Evolutionary conservation across 2,113 vertebrate genomes (phyloP).

Genomic region (Muntiacus reevesi): DNA sequence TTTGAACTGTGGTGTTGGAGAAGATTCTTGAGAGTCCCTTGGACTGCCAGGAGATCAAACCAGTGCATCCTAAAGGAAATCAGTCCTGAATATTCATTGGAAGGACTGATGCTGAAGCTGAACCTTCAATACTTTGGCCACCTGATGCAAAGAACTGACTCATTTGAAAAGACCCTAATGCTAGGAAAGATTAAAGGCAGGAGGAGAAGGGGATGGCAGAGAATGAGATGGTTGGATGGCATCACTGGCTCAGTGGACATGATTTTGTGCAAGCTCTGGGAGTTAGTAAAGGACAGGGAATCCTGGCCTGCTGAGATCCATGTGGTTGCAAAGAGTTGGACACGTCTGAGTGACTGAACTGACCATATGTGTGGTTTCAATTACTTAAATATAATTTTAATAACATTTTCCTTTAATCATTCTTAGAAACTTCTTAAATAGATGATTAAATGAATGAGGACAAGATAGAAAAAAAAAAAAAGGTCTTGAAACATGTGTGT

Average conservation of each 20-base stretch:
- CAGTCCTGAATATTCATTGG: not conserved
- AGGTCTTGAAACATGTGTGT: not conserved
- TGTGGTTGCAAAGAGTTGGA: fast-evolving
- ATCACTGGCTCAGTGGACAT: not conserved
- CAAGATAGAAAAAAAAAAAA: not conserved
- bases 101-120: not conserved
- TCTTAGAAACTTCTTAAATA: not conserved
- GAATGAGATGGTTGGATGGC: not conserved
- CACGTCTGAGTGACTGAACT: not conserved
- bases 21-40: not conserved
- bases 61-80: not conserved
- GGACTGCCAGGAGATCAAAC: not conserved
- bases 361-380: not conserved
- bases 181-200: not conserved
- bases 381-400: not conserved
- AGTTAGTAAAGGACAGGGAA: not conserved
- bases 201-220: not conserved
- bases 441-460: not conserved
- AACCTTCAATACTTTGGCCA: not conserved
- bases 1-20: not conserved
- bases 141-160: not conserved
- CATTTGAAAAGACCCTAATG: not conserved
- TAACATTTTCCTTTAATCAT: not conserved
- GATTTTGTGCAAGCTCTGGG: not conserved
- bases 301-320: not conserved